A percentile compares a stretch with the other conserved stretches of the same genome.
phyloP scores from a whole-genome alignment of 2,888 invertebrate genomes.

The Strigamia crassipes region DNA sequence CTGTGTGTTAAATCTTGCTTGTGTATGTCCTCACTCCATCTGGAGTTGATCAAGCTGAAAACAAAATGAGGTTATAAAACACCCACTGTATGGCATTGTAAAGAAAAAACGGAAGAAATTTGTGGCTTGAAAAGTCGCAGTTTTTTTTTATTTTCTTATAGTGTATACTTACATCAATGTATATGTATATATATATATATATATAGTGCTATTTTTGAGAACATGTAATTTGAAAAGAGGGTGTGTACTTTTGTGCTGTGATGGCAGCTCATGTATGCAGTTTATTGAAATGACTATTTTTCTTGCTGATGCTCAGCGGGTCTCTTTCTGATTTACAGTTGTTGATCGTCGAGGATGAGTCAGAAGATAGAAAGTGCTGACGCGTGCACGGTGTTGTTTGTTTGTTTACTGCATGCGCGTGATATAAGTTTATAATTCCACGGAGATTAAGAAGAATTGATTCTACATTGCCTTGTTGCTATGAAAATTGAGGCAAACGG shows the following conservation, averaged over 20 bases:
- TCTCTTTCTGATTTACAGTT: conserved; percentile 29
- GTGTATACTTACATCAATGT: background rate
- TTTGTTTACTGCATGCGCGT: conserved; percentile 23
- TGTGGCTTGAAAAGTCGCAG: conserved; percentile 39
- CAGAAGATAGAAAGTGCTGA: conserved; percentile 35
- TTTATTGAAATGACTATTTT: conserved; percentile 24
- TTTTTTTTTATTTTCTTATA: background rate
- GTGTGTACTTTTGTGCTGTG: conserved; percentile 39
- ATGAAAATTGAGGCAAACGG: conserved; percentile 15
- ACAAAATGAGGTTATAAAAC: conserved; percentile 42
- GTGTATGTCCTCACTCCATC: conserved; percentile 40
- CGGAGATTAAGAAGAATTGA: conserved; percentile 34
- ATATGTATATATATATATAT: too few relatives aligned
- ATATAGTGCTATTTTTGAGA: background rate
- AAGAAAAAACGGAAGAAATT: conserved; percentile 28
- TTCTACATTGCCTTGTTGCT: background rate
- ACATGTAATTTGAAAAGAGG: background rate
- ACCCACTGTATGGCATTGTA: conserved; percentile 35
- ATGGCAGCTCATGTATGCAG: conserved; percentile 17
- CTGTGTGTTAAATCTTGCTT: conserved; percentile 37
- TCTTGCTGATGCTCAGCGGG: conserved; percentile 37
- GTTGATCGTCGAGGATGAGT: conserved; percentile 38
- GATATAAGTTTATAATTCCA: conserved; percentile 27
- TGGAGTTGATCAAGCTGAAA: conserved; percentile 42
- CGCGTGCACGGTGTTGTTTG: conserved; percentile 15